Conservation (phyloP, 2,888 invertebrate genomes). For the Chydorus sphaericus region DNA sequence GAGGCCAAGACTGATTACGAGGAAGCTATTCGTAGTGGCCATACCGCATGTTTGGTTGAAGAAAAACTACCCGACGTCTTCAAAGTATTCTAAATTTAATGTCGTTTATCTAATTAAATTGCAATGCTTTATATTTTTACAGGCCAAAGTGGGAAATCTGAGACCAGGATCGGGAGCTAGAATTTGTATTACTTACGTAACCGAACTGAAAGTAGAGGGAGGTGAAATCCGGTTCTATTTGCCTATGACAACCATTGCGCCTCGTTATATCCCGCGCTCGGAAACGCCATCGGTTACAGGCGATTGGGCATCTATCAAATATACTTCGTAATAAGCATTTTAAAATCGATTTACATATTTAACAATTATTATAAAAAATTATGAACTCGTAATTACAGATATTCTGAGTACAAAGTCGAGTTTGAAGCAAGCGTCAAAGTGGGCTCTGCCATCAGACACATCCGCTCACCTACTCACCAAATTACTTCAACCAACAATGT, state of each 20-base stretch:
- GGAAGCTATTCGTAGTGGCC: slow-evolving; percentile 13
- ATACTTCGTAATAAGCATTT: slow-evolving; percentile 14
- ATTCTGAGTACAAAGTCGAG: neutral
- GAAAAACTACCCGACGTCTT: slow-evolving; percentile 15
- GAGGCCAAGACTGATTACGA: slow-evolving; percentile 12
- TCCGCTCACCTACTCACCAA: slow-evolving; percentile 8
- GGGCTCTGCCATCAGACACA: neutral
- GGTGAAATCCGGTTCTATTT: slow-evolving; percentile 21
- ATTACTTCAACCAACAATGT: neutral
- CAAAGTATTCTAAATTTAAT: slow-evolving; percentile 1
- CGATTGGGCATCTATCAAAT: slow-evolving; percentile 19
- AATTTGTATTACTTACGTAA: slow-evolving; percentile 20
- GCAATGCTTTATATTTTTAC: neutral
- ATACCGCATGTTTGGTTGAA: slow-evolving; percentile 14
- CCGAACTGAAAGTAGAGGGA: slow-evolving; percentile 20
- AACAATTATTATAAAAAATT: neutral
- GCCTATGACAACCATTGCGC: slow-evolving; percentile 23
- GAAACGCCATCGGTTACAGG: slow-evolving; percentile 18
- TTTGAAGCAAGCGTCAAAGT: neutral
- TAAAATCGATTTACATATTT: neutral
- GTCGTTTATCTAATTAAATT: neutral
- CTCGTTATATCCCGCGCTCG: slow-evolving; percentile 19
- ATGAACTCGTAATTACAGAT: neutral
- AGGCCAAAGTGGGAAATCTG: slow-evolving; percentile 19
- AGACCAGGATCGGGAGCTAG: slow-evolving; percentile 21